Conservation (phyloP, 1,140 invertebrate species). For the Drosophila busckii region DNA sequence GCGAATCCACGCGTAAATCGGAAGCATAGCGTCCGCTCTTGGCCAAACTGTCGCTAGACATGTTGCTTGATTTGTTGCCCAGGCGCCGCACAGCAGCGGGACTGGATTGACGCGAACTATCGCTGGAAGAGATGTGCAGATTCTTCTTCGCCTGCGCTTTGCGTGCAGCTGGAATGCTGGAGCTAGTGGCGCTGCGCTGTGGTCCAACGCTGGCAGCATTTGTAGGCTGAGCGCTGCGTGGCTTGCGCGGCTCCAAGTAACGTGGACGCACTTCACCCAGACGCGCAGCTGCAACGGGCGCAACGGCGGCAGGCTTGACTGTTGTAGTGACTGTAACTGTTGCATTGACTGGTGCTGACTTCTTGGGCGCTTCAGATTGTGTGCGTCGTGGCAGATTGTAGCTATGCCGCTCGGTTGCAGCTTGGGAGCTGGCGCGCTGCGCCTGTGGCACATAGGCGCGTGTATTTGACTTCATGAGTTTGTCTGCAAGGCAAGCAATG, state of each 20-base stretch:
- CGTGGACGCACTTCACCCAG: conserved; percentile 80
- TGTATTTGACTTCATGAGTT: conserved; percentile 60
- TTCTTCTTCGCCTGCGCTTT: conserved; percentile 59
- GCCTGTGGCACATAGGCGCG: conserved; percentile 62
- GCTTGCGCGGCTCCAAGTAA: conserved; percentile 80
- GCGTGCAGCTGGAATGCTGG: conserved; percentile 79
- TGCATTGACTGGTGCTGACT: conserved; percentile 1
- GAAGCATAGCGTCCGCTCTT: conserved; percentile 73
- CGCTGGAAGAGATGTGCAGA: conserved; percentile 75
- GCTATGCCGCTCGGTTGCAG: conserved; percentile 48
- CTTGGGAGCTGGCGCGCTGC: conserved; percentile 57
- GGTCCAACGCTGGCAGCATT: conserved; percentile 73
- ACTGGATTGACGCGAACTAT: conserved; percentile 83
- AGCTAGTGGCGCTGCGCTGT: conserved; percentile 80
- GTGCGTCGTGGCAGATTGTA: conserved; percentile 61
- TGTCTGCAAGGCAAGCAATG: conserved; percentile 18
- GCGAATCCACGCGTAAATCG: conserved; percentile 80
- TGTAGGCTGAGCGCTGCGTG: conserved; percentile 52
- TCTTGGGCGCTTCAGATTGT: conserved; percentile 66
- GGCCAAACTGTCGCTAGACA: conserved; percentile 81
- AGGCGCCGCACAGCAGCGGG: conserved; percentile 81
- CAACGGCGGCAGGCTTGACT: conserved; percentile 15
- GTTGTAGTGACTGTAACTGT: conserved; percentile 19
- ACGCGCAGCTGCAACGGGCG: conserved; percentile 26
- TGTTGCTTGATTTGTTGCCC: conserved; percentile 79